Evolutionary conservation across 2,888 invertebrate genomes (phyloP), one percentile per base, ranked within the genome.

Genomic region (Leptogaster cylindrica): DNA sequence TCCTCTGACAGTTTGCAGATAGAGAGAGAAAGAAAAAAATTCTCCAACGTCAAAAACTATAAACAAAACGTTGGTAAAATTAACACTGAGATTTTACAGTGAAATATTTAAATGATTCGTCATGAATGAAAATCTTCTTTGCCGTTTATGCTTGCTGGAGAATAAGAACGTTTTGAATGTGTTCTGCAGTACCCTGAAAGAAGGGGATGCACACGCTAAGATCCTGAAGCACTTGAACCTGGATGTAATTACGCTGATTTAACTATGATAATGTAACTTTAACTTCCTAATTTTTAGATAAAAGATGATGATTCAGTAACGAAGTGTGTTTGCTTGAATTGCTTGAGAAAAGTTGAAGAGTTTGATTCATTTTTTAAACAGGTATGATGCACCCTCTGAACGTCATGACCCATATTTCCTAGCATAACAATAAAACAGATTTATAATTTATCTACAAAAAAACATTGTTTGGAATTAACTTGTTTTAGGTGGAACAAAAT

Each of bases 141-240:
- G 72, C 23, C 65, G 71, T 10, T 41, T 72, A 16, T 72, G 72
- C 61, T 39, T 70, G 5, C 16, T 61, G 14, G 50, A 51, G 33
- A 52, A 58, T 3, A 61, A 58, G 5, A 41, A 55, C 27, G 44
- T 67, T 14, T 31, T 68, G 6, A 65, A 69, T 28, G 51, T 71
- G 23, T 70, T 69, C 46, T 64, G 66, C 18, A 67, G 61, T 25
- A 41, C 55, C 16, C 36, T 65, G 14, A 23, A 58, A n/a, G 50
- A 65, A 7, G 46, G 16, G 5, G 58, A 70, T 16, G 55, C 67
- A 20, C 65, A 39, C 5, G 58, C 36, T 6, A 70, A 71, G 58
- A 70, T 72, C n/a, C 12, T 31, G 10, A 72, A 70, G 58, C 70
- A 68, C 67, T 50, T 72, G 6, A 41, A 61, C 39, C 28, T 72